phyloP scores from a whole-genome alignment of 1,140 invertebrate species.

The Pogonognathellus flavescens region DNA sequence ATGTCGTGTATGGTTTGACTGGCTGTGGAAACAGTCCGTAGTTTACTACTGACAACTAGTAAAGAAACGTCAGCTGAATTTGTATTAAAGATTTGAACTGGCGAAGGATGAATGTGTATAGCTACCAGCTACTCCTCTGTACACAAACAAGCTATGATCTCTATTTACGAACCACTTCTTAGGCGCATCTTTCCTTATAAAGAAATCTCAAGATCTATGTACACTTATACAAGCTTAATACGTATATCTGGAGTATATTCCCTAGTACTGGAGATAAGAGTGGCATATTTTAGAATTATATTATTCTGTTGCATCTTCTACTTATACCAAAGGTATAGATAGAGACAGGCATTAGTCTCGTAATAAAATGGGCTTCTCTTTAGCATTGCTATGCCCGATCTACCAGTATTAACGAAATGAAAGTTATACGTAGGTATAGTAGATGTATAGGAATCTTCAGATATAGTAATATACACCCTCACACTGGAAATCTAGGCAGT shows the following conservation, averaged over 20 bases:
- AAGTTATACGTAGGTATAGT: too few species aligned
- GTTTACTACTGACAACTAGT: constrained; percentile 11
- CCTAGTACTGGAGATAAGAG: too few species aligned
- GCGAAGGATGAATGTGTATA: neutral
- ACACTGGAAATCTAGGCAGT: neutral
- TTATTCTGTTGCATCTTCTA: too few species aligned
- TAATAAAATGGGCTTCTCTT: too few species aligned
- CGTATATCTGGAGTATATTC: too few species aligned
- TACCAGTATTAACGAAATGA: too few species aligned
- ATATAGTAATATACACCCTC: neutral
- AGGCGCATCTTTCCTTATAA: neutral
- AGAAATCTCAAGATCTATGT: neutral
- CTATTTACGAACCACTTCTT: neutral
- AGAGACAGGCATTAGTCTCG: too few species aligned
- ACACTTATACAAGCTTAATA: too few species aligned
- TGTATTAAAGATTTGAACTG: constrained; percentile 30
- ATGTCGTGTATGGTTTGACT: too few species aligned
- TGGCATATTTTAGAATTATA: too few species aligned
- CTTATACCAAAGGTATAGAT: too few species aligned
- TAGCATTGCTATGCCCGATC: too few species aligned
- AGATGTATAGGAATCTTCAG: neutral
- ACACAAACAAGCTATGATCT: neutral
- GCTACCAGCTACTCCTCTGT: neutral
- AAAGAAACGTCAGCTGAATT: constrained; percentile 36
- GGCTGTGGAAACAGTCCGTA: neutral